Percentiles rank a stretch among this genome's conserved stretches.
Conservation (phyloP, 2,113 vertebrate genomes). For the Corythornis cristatus region DNA sequence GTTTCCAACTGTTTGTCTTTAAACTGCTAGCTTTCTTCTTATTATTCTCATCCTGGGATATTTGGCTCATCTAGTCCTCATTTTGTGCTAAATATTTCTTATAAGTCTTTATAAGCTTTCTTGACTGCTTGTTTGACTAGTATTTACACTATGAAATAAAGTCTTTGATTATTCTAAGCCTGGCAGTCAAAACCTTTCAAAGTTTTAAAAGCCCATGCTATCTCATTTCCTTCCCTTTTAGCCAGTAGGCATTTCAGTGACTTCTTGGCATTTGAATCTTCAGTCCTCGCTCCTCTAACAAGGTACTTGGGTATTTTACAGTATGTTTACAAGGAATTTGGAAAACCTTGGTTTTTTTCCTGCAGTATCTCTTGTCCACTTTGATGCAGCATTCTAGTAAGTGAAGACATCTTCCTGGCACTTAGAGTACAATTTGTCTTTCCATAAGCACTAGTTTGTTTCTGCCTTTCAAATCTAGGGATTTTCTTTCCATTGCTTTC, state of each 20-base stretch:
- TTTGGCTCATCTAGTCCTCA: constrained; percentile 45
- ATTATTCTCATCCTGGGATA: constrained; percentile 73
- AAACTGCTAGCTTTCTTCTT: constrained; percentile 59
- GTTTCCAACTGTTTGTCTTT: constrained; percentile 66
- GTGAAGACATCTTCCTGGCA: background rate
- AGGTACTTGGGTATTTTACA: background rate
- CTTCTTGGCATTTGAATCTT: background rate
- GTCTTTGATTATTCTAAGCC: constrained; percentile 29
- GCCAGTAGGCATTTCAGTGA: background rate
- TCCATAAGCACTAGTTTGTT: background rate
- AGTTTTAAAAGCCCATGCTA: constrained; percentile 21
- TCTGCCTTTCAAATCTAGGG: background rate
- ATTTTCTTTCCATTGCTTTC: background rate
- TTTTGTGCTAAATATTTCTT: constrained; percentile 50
- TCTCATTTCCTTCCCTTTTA: background rate
- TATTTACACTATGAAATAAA: constrained; percentile 26
- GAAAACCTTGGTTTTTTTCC: background rate
- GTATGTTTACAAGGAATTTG: background rate
- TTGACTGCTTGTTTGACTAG: background rate
- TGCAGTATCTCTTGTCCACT: background rate
- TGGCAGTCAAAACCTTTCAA: background rate
- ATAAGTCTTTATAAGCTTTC: constrained; percentile 47
- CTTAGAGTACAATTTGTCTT: background rate
- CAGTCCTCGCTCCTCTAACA: background rate
- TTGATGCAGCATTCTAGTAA: background rate